Conservation (phyloP, 1,140 invertebrate genomes). For the Oppia nitens region DNA sequence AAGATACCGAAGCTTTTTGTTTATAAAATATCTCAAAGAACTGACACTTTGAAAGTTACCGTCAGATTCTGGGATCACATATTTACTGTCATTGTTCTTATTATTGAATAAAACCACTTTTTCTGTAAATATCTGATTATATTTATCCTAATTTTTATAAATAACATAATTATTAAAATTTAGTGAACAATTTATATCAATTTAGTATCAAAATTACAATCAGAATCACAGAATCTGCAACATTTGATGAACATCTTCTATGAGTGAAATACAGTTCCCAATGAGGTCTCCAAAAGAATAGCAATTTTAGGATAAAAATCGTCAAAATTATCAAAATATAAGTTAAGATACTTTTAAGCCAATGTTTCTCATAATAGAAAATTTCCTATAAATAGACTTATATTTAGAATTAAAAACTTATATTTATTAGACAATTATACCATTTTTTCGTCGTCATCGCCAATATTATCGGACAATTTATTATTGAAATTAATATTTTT, state of each 20-base stretch:
- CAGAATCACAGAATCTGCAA: constrained; percentile 58
- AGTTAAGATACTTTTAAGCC: constrained; percentile 34
- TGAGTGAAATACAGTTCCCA: constrained; percentile 56
- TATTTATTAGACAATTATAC: neutral
- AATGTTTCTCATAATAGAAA: constrained; percentile 41
- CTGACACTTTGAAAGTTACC: constrained; percentile 33
- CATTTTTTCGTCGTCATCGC: neutral
- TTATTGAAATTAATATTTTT: too few species aligned
- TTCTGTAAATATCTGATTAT: constrained; percentile 5
- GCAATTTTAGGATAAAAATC: constrained; percentile 50
- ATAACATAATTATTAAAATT: neutral
- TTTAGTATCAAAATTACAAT: constrained; percentile 29
- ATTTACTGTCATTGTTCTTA: neutral
- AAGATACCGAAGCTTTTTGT: constrained; percentile 55
- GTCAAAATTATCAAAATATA: constrained; percentile 46
- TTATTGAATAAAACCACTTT: neutral
- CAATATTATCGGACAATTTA: too few species aligned
- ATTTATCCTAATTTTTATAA: constrained; percentile 8
- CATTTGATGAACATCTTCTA: constrained; percentile 42
- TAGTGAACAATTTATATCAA: neutral
- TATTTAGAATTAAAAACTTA: neutral
- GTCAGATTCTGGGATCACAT: neutral
- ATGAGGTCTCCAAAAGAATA: constrained; percentile 73
- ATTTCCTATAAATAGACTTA: constrained; percentile 36
- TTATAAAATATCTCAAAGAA: constrained; percentile 44